Conservation (phyloP, 2,888 invertebrate genomes). For the Heliothis peltigera region DNA sequence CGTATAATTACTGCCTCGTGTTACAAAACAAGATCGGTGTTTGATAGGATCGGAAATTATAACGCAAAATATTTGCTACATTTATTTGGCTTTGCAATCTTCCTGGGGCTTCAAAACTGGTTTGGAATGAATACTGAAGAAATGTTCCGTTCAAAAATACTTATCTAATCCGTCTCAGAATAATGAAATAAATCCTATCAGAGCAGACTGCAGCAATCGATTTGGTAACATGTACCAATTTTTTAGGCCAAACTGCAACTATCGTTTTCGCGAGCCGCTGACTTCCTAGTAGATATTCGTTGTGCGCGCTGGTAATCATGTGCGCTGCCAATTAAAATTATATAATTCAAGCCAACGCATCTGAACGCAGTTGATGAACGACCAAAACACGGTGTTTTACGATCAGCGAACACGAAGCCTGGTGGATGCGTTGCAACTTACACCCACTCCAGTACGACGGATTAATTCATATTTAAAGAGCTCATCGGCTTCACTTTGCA, state of each 20-base stretch:
- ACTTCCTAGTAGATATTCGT: constrained; percentile 56
- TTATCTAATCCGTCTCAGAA: constrained; percentile 10
- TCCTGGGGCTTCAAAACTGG: background rate
- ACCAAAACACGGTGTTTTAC: constrained; percentile 75
- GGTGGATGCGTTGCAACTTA: constrained; percentile 27
- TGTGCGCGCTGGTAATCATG: constrained; percentile 49
- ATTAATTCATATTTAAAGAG: constrained; percentile 9
- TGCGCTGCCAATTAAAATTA: constrained; percentile 77
- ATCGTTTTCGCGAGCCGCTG: constrained; percentile 62
- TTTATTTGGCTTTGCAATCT: background rate
- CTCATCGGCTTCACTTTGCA: background rate
- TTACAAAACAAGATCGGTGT: constrained; percentile 31
- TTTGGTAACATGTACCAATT: constrained; percentile 22
- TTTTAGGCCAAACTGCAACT: constrained; percentile 57
- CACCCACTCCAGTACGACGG: constrained; percentile 4
- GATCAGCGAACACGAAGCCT: constrained; percentile 68
- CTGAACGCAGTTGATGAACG: constrained; percentile 69
- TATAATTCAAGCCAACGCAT: constrained; percentile 70
- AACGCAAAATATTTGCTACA: background rate
- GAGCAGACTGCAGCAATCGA: constrained; percentile 20
- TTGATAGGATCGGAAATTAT: constrained; percentile 9
- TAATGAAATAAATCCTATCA: constrained; percentile 21
- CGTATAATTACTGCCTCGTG: constrained; percentile 35
- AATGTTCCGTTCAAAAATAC: background rate
- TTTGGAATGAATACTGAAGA: background rate